Percentiles rank a stretch among this genome's conserved stretches.
Conservation (phyloP, 2,113 vertebrate genomes). For the Chionomys nivalis region DNA sequence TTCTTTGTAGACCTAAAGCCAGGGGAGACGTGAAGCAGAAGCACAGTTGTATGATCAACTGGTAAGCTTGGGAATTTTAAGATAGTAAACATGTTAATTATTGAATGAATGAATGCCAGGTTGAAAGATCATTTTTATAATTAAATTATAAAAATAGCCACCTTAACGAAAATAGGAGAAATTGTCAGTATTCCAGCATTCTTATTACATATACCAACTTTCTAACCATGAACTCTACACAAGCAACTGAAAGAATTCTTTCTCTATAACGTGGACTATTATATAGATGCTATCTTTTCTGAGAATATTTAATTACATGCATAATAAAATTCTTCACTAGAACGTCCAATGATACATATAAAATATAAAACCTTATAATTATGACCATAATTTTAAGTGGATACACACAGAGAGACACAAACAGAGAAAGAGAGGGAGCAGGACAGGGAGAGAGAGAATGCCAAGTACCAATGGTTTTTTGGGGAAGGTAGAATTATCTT, state of each 20-base stretch:
- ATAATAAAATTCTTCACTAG: constrained; percentile 16
- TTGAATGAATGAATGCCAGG: neutral
- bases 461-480: neutral
- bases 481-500: neutral
- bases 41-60: neutral
- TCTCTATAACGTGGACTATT: neutral
- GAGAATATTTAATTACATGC: constrained; percentile 29
- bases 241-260: constrained; percentile 49
- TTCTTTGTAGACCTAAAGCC: neutral
- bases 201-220: neutral
- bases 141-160: too few relatives aligned
- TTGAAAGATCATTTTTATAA: neutral
- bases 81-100: neutral
- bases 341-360: constrained; percentile 25
- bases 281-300: neutral
- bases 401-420: neutral
- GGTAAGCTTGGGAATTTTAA: neutral
- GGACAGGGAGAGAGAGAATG: neutral
- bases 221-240: neutral
- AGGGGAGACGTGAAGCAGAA: neutral
- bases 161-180: too few relatives aligned
- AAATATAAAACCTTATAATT: constrained; percentile 2
- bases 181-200: neutral
- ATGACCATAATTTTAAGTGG: neutral
- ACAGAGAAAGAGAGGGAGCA: neutral